These are phyloP conservation scores for Lasaia peninsularis DNA, from an alignment of 1,140 invertebrate genomes.

Conservation along the genomic window DNA sequence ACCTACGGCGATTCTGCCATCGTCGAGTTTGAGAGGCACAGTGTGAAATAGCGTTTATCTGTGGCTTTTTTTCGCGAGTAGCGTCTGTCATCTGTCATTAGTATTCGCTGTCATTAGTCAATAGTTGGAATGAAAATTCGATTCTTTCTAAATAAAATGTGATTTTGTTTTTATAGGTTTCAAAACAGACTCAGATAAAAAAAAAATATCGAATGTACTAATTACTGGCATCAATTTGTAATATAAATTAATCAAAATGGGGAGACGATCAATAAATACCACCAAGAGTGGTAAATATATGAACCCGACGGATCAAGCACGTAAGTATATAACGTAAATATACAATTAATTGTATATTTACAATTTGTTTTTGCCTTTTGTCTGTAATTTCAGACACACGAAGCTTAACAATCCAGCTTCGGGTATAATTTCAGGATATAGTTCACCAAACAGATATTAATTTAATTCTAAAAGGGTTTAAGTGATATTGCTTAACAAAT, in stretches of 20 bases:
- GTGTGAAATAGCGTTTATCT: too few relatives aligned
- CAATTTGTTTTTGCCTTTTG: background rate
- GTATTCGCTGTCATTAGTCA: too few relatives aligned
- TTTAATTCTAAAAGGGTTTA: background rate
- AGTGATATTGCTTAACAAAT: background rate
- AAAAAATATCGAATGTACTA: background rate
- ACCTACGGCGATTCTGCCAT: too few relatives aligned
- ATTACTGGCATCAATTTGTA: slow-evolving; percentile 20
- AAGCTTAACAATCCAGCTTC: too few relatives aligned
- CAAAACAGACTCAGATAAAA: background rate
- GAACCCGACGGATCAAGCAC: slow-evolving; percentile 99
- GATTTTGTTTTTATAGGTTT: background rate
- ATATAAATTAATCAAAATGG: slow-evolving; percentile 83
- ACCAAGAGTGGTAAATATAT: slow-evolving; percentile 99
- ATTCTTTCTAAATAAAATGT: background rate
- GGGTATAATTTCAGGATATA: too few relatives aligned
- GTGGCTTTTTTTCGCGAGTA: too few relatives aligned
- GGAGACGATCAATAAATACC: slow-evolving; percentile 96
- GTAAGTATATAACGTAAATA: slow-evolving; percentile 84
- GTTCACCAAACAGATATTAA: too few relatives aligned
- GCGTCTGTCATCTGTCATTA: too few relatives aligned
- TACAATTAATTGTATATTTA: too few relatives aligned
- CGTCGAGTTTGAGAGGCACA: too few relatives aligned
- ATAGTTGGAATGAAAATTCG: too few relatives aligned
- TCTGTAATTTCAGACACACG: too few relatives aligned